Evolutionary conservation across 2,113 vertebrate genomes (phyloP).

Genomic region (Nycticorax nycticorax): DNA sequence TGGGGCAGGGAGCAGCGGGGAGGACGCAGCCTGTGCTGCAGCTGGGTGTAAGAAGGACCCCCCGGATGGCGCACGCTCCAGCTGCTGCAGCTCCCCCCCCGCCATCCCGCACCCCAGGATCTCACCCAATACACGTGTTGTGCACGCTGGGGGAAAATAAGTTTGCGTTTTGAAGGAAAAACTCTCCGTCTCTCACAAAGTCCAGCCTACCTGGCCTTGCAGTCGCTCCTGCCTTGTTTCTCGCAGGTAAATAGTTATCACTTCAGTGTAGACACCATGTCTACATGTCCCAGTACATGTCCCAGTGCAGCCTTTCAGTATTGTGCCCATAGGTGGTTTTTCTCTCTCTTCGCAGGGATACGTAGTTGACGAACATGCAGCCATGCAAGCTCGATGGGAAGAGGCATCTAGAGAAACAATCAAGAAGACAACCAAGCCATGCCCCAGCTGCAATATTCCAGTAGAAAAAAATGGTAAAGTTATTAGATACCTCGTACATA

Average conservation of each 20-base stretch:
- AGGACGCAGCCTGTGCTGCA: not conserved
- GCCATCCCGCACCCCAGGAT: not conserved
- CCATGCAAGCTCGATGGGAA: constrained; percentile 85
- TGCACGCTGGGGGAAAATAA: not conserved
- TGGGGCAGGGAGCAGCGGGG: accelerated
- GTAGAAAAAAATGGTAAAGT: constrained; percentile 87
- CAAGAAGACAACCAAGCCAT: constrained; percentile 84
- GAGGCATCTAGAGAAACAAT: constrained; percentile 83
- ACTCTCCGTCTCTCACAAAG: not conserved
- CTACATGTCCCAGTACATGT: no score
- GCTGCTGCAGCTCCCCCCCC: not conserved
- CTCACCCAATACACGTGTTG: accelerated
- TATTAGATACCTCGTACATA: not conserved
- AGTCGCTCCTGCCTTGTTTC: not conserved
- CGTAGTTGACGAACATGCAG: constrained; percentile 76
- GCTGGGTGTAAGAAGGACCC: not conserved
- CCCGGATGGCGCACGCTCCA: not conserved
- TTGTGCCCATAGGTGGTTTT: not conserved
- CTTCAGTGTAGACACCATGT: not conserved
- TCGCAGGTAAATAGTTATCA: not conserved
- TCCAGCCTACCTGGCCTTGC: not conserved
- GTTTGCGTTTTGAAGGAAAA: not conserved
- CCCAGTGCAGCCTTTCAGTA: not conserved
- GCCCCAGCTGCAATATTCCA: constrained; percentile 84
- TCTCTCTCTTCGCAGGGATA: constrained; percentile 73